A percentile compares a stretch with the other conserved stretches of the same genome.
Evolutionary conservation across 2,113 vertebrate genomes (phyloP).

Genomic region (Sceloporus undulatus): DNA sequence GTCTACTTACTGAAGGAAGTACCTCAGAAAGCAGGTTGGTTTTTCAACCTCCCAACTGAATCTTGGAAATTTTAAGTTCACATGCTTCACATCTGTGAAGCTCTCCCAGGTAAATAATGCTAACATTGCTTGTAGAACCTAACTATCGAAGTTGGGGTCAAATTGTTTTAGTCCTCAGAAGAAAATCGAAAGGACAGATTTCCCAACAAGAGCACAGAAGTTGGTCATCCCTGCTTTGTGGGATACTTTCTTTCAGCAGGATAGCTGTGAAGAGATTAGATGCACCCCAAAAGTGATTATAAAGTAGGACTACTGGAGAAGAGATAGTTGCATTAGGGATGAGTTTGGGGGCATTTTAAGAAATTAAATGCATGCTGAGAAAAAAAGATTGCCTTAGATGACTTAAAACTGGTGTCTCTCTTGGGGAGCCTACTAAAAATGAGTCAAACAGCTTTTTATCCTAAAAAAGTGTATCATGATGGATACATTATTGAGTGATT

Average conservation of each 20-base stretch:
- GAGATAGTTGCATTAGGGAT: too few species aligned
- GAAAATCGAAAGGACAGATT: neutral
- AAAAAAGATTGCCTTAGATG: neutral
- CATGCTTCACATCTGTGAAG: neutral
- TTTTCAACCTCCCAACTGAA: neutral
- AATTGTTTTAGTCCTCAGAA: neutral
- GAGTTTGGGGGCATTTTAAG: neutral
- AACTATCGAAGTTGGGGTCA: neutral
- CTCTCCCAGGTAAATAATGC: neutral
- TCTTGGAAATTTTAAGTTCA: neutral
- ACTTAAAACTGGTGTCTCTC: neutral
- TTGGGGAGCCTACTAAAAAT: neutral
- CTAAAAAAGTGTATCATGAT: rapidly evolving
- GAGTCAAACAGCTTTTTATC: neutral
- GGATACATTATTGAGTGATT: neutral
- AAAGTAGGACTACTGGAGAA: too few species aligned
- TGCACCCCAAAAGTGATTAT: too few species aligned
- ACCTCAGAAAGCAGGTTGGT: neutral
- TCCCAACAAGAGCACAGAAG: neutral
- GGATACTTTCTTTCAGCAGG: neutral
- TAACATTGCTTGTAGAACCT: neutral
- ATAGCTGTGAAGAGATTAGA: too few species aligned
- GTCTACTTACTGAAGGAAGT: too few species aligned
- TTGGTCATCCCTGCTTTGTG: neutral
- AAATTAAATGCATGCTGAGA: neutral